These are phyloP conservation scores for Fragum sueziense DNA, from an alignment of 2,888 invertebrate genomes.

Conservation along the genomic window DNA sequence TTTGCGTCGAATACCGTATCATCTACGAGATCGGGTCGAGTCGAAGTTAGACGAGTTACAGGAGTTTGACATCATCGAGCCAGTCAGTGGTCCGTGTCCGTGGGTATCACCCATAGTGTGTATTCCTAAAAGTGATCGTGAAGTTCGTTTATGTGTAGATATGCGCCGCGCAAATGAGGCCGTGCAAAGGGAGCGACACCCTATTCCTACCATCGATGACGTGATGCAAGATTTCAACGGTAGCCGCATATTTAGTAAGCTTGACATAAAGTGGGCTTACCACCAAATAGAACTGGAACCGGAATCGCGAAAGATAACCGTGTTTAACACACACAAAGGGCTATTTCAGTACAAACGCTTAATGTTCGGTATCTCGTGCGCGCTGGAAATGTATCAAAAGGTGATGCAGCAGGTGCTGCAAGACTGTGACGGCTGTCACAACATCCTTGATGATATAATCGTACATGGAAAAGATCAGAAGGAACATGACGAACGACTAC, in stretches of 20 bases:
- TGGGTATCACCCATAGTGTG: conserved; percentile 48
- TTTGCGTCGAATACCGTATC: conserved; percentile 35
- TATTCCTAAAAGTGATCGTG: conserved; percentile 10
- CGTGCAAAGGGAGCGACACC: conserved; percentile 15
- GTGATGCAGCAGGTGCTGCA: conserved; percentile 2
- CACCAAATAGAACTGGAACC: conserved; percentile 17
- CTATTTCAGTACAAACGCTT: conserved; percentile 17
- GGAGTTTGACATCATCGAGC: conserved; percentile 40
- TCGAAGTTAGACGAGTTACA: conserved; percentile 34
- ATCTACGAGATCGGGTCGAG: conserved; percentile 22
- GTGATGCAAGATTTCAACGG: conserved; percentile 25
- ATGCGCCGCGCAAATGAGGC: conserved; percentile 26
- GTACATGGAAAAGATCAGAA: background rate
- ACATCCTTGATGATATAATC: conserved; percentile 25
- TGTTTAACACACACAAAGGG: conserved; percentile 16
- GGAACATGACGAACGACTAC: conserved; percentile 1
- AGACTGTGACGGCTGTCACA: background rate
- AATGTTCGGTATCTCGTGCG: conserved; percentile 16
- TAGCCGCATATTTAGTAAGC: conserved; percentile 16
- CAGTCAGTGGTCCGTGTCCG: conserved; percentile 31
- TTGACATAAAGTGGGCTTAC: conserved; percentile 18
- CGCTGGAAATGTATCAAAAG: conserved; percentile 31
- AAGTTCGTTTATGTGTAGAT: conserved; percentile 16
- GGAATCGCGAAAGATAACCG: conserved; percentile 24
- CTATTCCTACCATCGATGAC: conserved; percentile 27